Evolutionary conservation across 2,797 vertebrate genomes (phyloP), one percentile per base, ranked within the genome.

Genomic region (Vespertilio murinus): DNA sequence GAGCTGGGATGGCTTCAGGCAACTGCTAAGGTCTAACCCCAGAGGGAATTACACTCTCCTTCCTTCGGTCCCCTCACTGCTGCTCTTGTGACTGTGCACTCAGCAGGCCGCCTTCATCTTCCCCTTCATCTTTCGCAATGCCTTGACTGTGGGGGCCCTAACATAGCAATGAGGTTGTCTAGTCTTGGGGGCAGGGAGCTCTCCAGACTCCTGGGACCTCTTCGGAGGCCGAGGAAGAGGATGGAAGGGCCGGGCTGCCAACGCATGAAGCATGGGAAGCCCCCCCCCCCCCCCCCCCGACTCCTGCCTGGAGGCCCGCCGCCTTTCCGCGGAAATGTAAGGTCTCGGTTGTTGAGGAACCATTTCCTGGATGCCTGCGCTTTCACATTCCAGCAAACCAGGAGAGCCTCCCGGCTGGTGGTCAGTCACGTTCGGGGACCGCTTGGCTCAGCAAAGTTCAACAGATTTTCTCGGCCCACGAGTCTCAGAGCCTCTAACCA

Each of bases 361-460:
- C 16, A 6, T 73, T 95, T 95, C 71, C 84, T 77, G 84, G 82
- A 33, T 83, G 73, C 89, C 25, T 67, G 54, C 69, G 33, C 64
- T 91, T 90, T 92, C 33, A 25, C 16, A 70, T 84, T 77, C 79
- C 56, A 33, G 54, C 52, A 87, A 90, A 38, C 65, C 16, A 8
- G 69, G 87, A 65, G 70, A 42, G 23, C 47, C 47, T 79, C 52
- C 78, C 65, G 52, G 64, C 54, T 30, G 59, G 59, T 61, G 35
- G 73, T 82, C 73, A 42, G 4, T 56, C 71, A 30, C 56, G 12
- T 23, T 5, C 6, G 28, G 82, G 45, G 82, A 54, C 13, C n/a
- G 22, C 65, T 69, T 45, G 70, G 13, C 38, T 54, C 40, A 56
- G 67, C 74, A 10, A 18, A 74, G 54, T 28, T 61, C n/a, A 23